Conservation (phyloP, 1,140 invertebrate species). For the Tetraneura akinire region DNA sequence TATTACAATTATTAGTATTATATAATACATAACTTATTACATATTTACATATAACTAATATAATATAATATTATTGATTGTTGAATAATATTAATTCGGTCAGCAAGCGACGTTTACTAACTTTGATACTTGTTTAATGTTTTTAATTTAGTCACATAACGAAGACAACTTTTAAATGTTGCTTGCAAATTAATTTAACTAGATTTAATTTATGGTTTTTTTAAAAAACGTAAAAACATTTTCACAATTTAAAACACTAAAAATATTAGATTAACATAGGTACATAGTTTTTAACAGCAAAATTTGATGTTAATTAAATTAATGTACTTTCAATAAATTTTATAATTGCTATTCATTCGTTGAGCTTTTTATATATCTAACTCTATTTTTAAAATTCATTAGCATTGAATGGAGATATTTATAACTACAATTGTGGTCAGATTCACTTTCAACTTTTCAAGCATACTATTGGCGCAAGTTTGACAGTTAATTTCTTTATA, state of each 20-base stretch:
- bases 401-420: not conserved
- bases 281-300: not conserved
- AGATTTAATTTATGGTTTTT: not conserved
- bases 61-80: too few species aligned
- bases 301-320: not conserved
- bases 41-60: too few species aligned
- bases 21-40: too few species aligned
- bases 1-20: too few species aligned
- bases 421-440: not conserved
- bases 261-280: not conserved
- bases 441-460: too few species aligned
- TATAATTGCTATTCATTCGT: not conserved
- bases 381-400: not conserved
- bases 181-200: not conserved
- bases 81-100: too few species aligned
- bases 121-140: too few species aligned
- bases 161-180: not conserved
- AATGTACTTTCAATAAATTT: not conserved
- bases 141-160: not conserved
- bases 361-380: not conserved
- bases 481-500: conserved; percentile 1
- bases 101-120: too few species aligned
- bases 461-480: not conserved
- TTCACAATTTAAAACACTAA: not conserved
- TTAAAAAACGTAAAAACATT: not conserved